phyloP scores from a whole-genome alignment of 2,888 invertebrate genomes.

The Mystacides longicornis region DNA sequence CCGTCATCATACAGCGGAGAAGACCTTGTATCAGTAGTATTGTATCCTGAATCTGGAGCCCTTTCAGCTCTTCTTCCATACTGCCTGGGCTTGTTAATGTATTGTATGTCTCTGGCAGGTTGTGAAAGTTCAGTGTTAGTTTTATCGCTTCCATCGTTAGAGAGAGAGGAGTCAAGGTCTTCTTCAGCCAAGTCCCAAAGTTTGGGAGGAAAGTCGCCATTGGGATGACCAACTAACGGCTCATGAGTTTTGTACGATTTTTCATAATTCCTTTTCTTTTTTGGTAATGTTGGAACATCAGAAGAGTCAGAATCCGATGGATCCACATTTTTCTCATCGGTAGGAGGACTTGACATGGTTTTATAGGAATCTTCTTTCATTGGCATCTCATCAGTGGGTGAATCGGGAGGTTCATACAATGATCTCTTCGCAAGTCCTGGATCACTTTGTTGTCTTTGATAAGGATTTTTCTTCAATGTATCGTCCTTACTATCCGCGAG shows the following conservation, averaged over 20 bases:
- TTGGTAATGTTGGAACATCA: slow-evolving; percentile 45
- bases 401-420: slow-evolving; percentile 27
- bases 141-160: slow-evolving; percentile 52
- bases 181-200: slow-evolving; percentile 69
- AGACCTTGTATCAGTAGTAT: slow-evolving; percentile 38
- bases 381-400: neutral
- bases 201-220: slow-evolving; percentile 73
- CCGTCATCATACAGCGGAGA: slow-evolving; percentile 6
- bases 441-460: slow-evolving; percentile 38
- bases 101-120: slow-evolving; percentile 56
- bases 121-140: slow-evolving; percentile 51
- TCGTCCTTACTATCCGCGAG: slow-evolving; percentile 44
- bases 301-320: slow-evolving; percentile 48
- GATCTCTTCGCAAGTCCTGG: slow-evolving; percentile 34
- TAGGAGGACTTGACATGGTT: slow-evolving; percentile 23
- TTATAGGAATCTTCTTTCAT: neutral
- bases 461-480: slow-evolving; percentile 3
- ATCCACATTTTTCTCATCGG: slow-evolving; percentile 35
- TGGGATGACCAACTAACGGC: slow-evolving; percentile 55
- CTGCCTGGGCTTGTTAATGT: slow-evolving; percentile 51
- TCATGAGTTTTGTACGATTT: slow-evolving; percentile 78
- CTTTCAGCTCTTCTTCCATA: slow-evolving; percentile 48
- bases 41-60: slow-evolving; percentile 43
- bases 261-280: slow-evolving; percentile 70
- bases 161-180: slow-evolving; percentile 48